Evolutionary conservation across 2,888 invertebrate genomes (phyloP).

Genomic region (Axea sp.): DNA sequence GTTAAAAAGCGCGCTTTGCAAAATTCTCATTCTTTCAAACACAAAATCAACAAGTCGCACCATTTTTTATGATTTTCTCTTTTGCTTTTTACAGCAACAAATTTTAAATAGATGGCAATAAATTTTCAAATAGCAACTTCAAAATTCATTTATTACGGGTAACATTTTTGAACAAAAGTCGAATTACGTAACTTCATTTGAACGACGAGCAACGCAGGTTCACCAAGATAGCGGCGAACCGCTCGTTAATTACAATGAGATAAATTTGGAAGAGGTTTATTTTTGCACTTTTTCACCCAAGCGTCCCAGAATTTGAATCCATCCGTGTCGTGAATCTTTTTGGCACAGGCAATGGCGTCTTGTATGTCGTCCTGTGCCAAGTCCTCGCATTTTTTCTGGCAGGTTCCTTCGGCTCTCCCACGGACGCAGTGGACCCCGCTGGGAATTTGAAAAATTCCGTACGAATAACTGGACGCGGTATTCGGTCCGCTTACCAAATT

Average conservation of each 20-base stretch:
- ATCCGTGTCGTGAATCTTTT: slow-evolving; percentile 67
- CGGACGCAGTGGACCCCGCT: slow-evolving; percentile 86
- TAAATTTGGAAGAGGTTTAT: slow-evolving; percentile 69
- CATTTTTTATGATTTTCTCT: too few species aligned
- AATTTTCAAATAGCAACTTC: too few species aligned
- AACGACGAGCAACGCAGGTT: too few species aligned
- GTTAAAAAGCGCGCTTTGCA: too few species aligned
- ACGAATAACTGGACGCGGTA: slow-evolving; percentile 71
- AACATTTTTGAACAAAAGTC: too few species aligned
- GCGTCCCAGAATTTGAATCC: slow-evolving; percentile 76
- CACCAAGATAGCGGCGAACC: too few species aligned
- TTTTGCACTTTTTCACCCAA: slow-evolving; percentile 75
- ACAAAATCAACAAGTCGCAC: too few species aligned
- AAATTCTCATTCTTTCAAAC: too few species aligned
- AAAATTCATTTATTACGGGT: too few species aligned
- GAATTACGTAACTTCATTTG: too few species aligned
- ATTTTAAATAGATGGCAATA: too few species aligned
- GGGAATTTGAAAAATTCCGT: slow-evolving; percentile 83
- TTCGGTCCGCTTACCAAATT: slow-evolving; percentile 69
- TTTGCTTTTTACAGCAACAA: too few species aligned
- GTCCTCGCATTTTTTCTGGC: slow-evolving; percentile 86
- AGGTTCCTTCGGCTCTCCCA: slow-evolving; percentile 84
- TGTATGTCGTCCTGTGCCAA: slow-evolving; percentile 73
- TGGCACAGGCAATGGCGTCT: slow-evolving; percentile 75
- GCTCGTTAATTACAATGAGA: slow-evolving; percentile 56